phyloP scores from a whole-genome alignment of 2,113 vertebrate genomes.

The Phylloscopus trochiloides region DNA sequence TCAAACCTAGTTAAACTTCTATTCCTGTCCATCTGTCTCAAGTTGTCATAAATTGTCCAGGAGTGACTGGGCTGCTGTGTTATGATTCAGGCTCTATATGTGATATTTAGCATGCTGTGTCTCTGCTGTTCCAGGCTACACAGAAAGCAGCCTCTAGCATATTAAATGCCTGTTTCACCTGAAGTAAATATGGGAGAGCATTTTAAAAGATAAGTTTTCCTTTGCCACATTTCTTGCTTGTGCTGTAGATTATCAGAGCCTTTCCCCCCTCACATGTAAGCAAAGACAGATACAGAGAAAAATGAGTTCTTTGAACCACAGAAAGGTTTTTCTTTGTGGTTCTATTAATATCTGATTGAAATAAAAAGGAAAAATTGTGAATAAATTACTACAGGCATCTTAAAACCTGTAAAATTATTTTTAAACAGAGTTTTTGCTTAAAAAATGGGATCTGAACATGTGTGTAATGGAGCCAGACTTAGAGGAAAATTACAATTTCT shows the following conservation, averaged over 20 bases:
- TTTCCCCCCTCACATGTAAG: neutral
- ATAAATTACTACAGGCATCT: constrained; percentile 17
- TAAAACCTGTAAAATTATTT: constrained; percentile 27
- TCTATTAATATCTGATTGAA: constrained; percentile 31
- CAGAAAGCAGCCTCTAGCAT: constrained; percentile 27
- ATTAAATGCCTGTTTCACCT: constrained; percentile 38
- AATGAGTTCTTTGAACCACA: neutral
- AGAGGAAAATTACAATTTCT: constrained; percentile 18
- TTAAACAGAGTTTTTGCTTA: neutral
- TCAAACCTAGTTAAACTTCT: constrained; percentile 1
- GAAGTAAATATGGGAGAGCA: constrained; percentile 19
- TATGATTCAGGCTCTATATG: neutral
- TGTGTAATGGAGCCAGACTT: constrained; percentile 1
- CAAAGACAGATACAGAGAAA: constrained; percentile 17
- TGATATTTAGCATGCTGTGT: neutral
- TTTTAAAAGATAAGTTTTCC: constrained; percentile 41
- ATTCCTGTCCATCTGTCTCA: neutral
- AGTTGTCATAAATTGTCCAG: neutral
- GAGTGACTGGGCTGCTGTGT: neutral
- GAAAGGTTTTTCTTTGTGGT: constrained; percentile 8
- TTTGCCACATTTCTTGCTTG: constrained; percentile 13
- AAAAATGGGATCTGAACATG: neutral
- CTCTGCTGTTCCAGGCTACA: neutral
- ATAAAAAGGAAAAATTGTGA: neutral
- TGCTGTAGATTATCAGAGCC: constrained; percentile 36